Evolutionary conservation across 2,888 invertebrate species (phyloP), one percentile per base, ranked within the genome.

Genomic region (Allygus modestus): DNA sequence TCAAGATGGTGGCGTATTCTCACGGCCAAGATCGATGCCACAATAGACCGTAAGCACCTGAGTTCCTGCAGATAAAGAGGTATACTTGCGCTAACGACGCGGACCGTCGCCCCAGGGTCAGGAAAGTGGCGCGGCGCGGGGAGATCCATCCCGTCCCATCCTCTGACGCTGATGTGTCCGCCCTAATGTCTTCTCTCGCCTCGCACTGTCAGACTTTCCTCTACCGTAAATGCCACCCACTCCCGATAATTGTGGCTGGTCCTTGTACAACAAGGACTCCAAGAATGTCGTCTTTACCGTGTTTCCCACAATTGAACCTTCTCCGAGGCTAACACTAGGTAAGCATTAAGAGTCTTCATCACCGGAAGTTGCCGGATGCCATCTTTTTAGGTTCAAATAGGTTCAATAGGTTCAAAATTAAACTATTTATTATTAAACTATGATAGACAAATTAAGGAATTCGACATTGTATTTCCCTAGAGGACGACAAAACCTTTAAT

Each of bases 61-160:
- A 1, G 54, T 4, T 23, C 5, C 54, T 11, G 54, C 65, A 15
- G 65, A 65, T 71, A 71, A 71, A 71, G 37, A 71, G 37, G 20
- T 4, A 31, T 33, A 69, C 7, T 71, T 20, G 51, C 17, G 20
- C 28, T 77, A 77, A 77, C 77, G 77, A 77, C 77, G n/a, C n/a
- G n/a, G n/a, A n/a, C n/a, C n/a, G n/a, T n/a, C n/a, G 46, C 51
- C 51, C 11, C 73, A 43, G 37, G 73, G 77, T 51, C 77, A 28
- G 51, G 23, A 77, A 73, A 73, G 73, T 73, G 20, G 73, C 43
- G 73, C 26, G 69, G n/a, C n/a, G n/a, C n/a, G n/a, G n/a, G 61
- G 20, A n/a, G 51, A n/a, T 51, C 37, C 17, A 46, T 15, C 17
- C 46, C 37, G 37, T 15, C 61, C 23, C 28, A 11, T 2, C 61